These are phyloP conservation scores for Apteryx owenii DNA, from an alignment of 2,113 vertebrate species.

Conservation along the genomic window DNA sequence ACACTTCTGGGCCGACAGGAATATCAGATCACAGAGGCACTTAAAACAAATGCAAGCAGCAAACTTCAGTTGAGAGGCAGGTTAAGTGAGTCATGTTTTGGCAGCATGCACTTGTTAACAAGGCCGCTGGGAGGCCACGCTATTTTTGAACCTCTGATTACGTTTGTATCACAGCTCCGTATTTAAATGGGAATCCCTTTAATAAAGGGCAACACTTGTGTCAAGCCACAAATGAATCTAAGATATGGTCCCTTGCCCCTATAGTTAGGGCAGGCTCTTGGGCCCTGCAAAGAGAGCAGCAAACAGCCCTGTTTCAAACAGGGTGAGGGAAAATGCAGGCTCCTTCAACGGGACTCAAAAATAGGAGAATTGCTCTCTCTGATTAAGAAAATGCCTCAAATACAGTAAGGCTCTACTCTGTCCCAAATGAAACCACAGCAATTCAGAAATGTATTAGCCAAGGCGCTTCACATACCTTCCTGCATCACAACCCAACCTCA, in stretches of 20 bases:
- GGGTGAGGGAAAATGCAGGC: fast-evolving
- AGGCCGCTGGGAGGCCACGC: neutral
- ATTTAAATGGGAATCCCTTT: neutral
- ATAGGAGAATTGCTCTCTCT: neutral
- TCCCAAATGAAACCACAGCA: neutral
- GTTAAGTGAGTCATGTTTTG: neutral
- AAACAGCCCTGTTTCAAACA: fast-evolving
- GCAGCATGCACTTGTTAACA: neutral
- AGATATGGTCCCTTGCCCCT: neutral
- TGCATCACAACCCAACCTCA: neutral
- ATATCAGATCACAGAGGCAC: neutral
- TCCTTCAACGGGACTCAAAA: neutral
- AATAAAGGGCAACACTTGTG: fast-evolving
- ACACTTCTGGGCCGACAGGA: neutral
- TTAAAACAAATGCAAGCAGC: neutral
- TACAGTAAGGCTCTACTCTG: fast-evolving
- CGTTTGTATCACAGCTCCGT: neutral
- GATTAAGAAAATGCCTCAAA: neutral
- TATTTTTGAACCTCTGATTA: neutral
- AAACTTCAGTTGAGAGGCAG: neutral
- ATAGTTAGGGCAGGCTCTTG: neutral
- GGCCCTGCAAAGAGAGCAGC: neutral
- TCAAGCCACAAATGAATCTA: neutral
- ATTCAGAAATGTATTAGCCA: neutral
- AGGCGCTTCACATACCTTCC: neutral